Evolutionary conservation across 2,113 vertebrate species (phyloP), one percentile per base, ranked within the genome.

Genomic region (Mirounga angustirostris): DNA sequence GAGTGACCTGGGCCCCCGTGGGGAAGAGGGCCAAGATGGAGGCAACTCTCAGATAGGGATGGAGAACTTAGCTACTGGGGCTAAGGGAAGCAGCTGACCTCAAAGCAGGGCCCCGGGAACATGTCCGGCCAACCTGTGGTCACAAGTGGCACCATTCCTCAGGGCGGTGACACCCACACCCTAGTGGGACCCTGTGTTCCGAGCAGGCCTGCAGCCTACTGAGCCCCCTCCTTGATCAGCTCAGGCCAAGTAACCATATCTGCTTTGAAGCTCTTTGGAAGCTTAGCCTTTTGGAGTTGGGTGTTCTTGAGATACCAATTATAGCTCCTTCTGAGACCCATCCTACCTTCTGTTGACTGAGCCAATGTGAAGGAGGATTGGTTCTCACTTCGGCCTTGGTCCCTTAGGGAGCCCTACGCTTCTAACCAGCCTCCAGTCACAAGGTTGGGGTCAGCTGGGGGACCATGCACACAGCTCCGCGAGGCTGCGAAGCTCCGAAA

Each of bases 381-480:
- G 59, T 89, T 56, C 50, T 69, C 18, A 8, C 46, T 85, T 69
- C 14, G 18, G n/a, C 52, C 86, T 52, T 28, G 59, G 56, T 14
- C 33, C 21, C 46, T 76, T 12, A 22, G 30, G 16, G 40, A 78
- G 46, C 79, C 58, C 78, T 2, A 0, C 69, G 33, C 21, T 40
- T 54, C 63, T 30, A 76, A 36, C 52, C 43, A 9, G 19, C 46
- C 33, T 2, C 33, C n/a, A 15, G 26, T 79, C 67, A 33, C 30
- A 36, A 56, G 19, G 33, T 36, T 36, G 46, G 50, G n/a, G 40
- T 67, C 63, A 67, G 54, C 82, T 28, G 14, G 16, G 28, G 12
- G 26, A 63, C 26, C 43, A 30, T 0, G 16, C 8, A 22, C 16
- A 13, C 54, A 11, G 46, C 9, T 19, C 21, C 11, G 8, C 0